Evolutionary conservation across 2,797 vertebrate genomes (phyloP), one percentile per base, ranked within the genome.

Genomic region (Kryptopterus vitreolus): DNA sequence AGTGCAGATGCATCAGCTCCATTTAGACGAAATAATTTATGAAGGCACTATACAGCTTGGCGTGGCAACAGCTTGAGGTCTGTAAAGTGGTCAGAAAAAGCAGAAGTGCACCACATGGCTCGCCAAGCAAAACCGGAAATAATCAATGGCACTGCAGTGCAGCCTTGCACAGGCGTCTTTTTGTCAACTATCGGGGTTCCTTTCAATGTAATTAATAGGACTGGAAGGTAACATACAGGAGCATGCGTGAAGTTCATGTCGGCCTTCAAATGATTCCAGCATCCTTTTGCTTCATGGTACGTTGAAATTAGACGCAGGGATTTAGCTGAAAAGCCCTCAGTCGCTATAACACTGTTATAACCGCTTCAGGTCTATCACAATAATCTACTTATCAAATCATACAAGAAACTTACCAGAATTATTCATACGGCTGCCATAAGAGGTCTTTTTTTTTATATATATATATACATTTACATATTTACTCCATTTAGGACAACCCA

Each of bases 11-110:
- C 72, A 86, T 74, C 77, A 50, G 68, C 70, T 74, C 81, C 73
- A 81, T 79, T 82, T 83, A 77, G 68, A 53, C 66, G 84, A 79
- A 86, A 86, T 84, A 77, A 84, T 86, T 86, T 13, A 86, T 83
- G 65, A 77, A 75, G 71, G 74, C 43, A 33, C 78, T 74, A 78
- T 83, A 78, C 74, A 69, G 69, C 77, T 78, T 48, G 61, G 55
- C 10, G 58, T 65, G 68, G 65, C n/a, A 12, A 63, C 78, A 29
- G 61, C 79, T 73, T 73, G 12, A 31, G 75, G 76, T 81, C 79
- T 74, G 65, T 76, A 76, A 57, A 77, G 61, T 70, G 63, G 71
- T 73, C 71, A 78, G 70, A 73, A 43, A n/a, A 53, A 83, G 73
- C 38, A 75, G 63, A 66, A 74, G 35, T 18, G 26, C 69, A 74